Conservation (phyloP, 2,797 vertebrate species). For the Valencia hispanica region DNA sequence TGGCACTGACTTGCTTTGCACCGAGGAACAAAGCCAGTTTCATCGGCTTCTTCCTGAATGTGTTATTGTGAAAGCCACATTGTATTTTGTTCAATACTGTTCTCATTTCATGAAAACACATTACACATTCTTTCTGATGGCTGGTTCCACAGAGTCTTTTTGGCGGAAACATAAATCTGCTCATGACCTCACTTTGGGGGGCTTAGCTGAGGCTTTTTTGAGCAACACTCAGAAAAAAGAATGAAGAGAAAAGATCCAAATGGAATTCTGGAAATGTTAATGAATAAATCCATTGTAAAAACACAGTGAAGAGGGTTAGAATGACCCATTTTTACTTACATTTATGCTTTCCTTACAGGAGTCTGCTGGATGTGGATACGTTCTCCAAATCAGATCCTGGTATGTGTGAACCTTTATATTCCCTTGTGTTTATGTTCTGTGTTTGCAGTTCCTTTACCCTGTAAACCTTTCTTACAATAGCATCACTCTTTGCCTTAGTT, state of each 20-base stretch:
- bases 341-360: conserved; percentile 75
- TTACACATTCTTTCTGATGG: conserved; percentile 3
- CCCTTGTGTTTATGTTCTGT: not conserved
- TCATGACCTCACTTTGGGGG: conserved; percentile 22
- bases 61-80: not conserved
- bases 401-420: conserved; percentile 69
- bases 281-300: conserved; percentile 22
- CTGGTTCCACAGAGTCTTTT: conserved; percentile 16
- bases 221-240: conserved; percentile 1
- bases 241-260: conserved; percentile 20
- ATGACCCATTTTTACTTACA: conserved; percentile 15
- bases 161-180: conserved; percentile 20
- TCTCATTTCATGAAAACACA: not conserved
- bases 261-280: conserved; percentile 31
- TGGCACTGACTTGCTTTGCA: not conserved
- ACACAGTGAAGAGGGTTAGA: not conserved
- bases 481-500: not conserved
- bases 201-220: conserved; percentile 18
- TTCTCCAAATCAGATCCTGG: conserved; percentile 96
- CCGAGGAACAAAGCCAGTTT: not conserved
- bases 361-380: conserved; percentile 92
- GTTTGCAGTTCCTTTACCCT: not conserved
- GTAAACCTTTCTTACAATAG: not conserved
- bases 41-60: not conserved
- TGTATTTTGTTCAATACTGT: not conserved